Evolutionary conservation across 2,888 invertebrate species (phyloP), one percentile per base, ranked within the genome.

Genomic region (Apotomis capreana): DNA sequence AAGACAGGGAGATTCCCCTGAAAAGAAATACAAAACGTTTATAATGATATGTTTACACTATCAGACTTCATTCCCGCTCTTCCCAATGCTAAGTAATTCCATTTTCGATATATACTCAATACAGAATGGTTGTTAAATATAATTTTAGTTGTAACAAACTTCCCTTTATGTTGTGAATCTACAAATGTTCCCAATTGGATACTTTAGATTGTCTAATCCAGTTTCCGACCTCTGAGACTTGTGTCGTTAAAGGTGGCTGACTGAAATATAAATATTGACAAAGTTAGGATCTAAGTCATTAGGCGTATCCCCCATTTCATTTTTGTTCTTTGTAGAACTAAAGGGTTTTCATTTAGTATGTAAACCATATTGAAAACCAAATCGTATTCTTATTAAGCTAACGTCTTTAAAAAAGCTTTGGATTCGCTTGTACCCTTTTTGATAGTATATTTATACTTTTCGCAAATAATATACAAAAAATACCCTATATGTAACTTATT

Each of bases 241-340:
- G 76, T 79, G 79, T 83, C 78, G 78, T 78, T 75, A 77, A 74
- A 76, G 75, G 80, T 82, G 82, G 81, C 83, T 82, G 86, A 84
- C 85, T 85, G 83, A 82, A 80, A 73, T 71, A 70, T 75, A 74
- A 74, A 77, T 78, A 79, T 83, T 81, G 81, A 84, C 81, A 83
- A 82, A 79, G 72, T 77, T 85, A 85, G 81, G 62, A 74, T 77
- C 72, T 84, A 81, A 83, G 78, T 78, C 78, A 80, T 75, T 82
- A 77, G 80, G 77, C 78, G 74, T 75, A 64, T 69, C 74, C 37
- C 40, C 10, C 44, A 62, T 62, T 70, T 71, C 67, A 68, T 71
- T 59, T 67, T 64, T 63, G 54, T 60, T 61, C 12, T 57, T 12
- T 36, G 13, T 68, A 68, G 57, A 71, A 71, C 57, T 57, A 49